A percentile compares a stretch with the other conserved stretches of the same genome.
Evolutionary conservation across 2,797 vertebrate genomes (phyloP).

Genomic region (Aulostomus chinensis): DNA sequence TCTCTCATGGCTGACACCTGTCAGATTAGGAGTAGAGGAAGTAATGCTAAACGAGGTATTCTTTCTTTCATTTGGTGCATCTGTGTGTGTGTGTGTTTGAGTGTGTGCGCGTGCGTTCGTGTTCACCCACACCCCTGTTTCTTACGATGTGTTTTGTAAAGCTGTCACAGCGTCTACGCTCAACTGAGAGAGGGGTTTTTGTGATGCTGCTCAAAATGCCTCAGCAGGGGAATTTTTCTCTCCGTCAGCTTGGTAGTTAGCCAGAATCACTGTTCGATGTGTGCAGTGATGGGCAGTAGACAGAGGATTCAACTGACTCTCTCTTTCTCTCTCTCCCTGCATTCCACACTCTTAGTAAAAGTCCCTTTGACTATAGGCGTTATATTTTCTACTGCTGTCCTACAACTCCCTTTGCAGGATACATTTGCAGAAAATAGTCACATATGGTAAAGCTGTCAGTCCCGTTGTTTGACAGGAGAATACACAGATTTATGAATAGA

Average conservation of each 20-base stretch:
- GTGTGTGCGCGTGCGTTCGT: background rate
- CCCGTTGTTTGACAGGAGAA: no score
- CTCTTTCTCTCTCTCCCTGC: background rate
- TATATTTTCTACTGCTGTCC: no score
- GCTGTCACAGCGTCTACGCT: constrained; percentile 28
- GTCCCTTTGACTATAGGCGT: no score
- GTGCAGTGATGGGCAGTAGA: background rate
- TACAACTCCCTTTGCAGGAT: no score
- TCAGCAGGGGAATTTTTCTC: constrained; percentile 11
- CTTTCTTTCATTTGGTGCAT: no score
- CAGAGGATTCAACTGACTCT: background rate
- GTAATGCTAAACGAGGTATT: constrained; percentile 42
- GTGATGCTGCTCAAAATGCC: constrained; percentile 22
- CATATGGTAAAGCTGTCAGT: no score
- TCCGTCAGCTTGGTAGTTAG: constrained; percentile 6
- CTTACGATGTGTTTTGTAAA: constrained; percentile 39
- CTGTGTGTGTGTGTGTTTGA: no score
- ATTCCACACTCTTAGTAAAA: background rate
- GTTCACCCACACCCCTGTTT: constrained; percentile 26
- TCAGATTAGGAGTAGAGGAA: constrained; percentile 38
- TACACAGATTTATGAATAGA: no score
- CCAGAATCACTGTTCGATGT: background rate
- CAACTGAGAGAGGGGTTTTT: constrained; percentile 20
- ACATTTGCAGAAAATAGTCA: no score
- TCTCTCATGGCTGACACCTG: constrained; percentile 36